Conservation (phyloP, 2,888 invertebrate genomes). For the Altica lythri region DNA sequence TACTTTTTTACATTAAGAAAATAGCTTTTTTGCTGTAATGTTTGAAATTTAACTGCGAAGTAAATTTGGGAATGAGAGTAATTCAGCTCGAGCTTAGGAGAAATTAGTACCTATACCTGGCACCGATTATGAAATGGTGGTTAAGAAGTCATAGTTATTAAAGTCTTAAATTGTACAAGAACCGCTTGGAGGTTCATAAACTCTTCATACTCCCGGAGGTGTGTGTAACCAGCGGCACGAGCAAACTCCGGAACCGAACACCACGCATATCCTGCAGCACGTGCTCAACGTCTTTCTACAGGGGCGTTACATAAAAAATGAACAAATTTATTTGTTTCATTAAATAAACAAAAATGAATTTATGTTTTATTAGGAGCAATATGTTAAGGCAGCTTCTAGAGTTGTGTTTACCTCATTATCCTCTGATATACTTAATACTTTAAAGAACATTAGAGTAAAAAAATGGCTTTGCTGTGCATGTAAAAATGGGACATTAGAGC, state of each 20-base stretch:
- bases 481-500: no score
- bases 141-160: conserved; percentile 42
- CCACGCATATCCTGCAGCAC: conserved; percentile 58
- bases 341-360: neutral
- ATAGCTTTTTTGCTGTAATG: no score
- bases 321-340: neutral
- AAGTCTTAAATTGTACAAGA: conserved; percentile 39
- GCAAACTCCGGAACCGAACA: conserved; percentile 56
- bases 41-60: no score
- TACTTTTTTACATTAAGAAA: no score
- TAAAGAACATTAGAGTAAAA: no score
- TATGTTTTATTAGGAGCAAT: no score
- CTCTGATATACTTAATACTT: no score
- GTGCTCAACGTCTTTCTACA: conserved; percentile 44
- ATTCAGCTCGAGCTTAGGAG: conserved; percentile 7
- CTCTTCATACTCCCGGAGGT: conserved; percentile 54
- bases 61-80: conserved; percentile 10
- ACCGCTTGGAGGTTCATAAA: conserved; percentile 52
- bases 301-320: conserved; percentile 22
- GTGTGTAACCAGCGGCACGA: conserved; percentile 57
- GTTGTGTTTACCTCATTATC: no score
- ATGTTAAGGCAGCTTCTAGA: no score
- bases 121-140: conserved; percentile 39
- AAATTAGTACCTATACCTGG: conserved; percentile 10
- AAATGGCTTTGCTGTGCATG: no score